Base-by-base conservation (phyloP, 2,888 invertebrate species). In the Acutogordius australiensis region DNA sequence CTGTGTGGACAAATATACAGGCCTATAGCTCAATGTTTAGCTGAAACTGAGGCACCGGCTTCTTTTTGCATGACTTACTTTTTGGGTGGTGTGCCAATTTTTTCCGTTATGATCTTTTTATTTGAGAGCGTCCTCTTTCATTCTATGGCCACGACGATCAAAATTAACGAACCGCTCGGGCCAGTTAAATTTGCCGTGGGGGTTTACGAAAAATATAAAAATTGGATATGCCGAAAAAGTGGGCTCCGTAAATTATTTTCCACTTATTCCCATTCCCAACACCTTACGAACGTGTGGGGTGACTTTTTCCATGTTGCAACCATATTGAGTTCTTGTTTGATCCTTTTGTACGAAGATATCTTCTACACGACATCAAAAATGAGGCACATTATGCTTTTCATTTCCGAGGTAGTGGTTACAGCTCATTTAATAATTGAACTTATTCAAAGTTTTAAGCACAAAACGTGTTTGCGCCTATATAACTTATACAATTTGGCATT, bases 1-100 rank as follows among this genome's bases (percentile, higher is more conserved):
- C 23, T 51, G 51, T 51, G 51, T 51, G 51, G 51, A 23, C 51
- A 51, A 23, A 51, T 51, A n/a, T 51, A 51, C 23, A 51, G 26
- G 26, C 51, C 51, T 23, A 51, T 51, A 21, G 18, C 8, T n/a
- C 51, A 51, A 51, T 51, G 51, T 23, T 23, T 51, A 51, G 51
- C 51, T 23, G 51, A 51, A 51, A 51, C 51, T 23, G 51, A 51
- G 23, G 13, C 51, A 23, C 51, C 51, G 4, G 51, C 51, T 23
- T 51, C 51, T 4, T 51, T 51, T n/a, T 51, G 51, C 51, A 51
- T 51, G 51, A 23, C 26, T 23, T 51, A 51, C 23, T 51, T 51
- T 51, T 23, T 51, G 18, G 51, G 51, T 21, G 51, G 51, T 51
- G 51, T 51, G 23, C 51, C 51, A 4, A 51, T 51, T n/a, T 51